phyloP scores from a whole-genome alignment of 2,888 invertebrate species.

The Leptodirus hochenwartii region DNA sequence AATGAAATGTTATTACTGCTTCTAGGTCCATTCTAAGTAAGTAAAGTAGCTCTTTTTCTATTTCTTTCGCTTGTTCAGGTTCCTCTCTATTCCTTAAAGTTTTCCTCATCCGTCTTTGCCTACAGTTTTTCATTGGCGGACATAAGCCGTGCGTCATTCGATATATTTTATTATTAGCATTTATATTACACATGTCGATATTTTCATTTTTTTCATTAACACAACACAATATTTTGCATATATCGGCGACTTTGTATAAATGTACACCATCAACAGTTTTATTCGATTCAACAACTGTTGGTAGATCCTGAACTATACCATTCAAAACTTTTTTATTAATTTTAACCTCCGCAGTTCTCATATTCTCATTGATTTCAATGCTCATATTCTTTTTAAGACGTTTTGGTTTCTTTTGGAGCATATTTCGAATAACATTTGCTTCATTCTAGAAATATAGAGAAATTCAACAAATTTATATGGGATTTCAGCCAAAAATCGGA shows the following conservation, averaged over 20 bases:
- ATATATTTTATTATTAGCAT: slow-evolving; percentile 8
- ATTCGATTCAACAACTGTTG: slow-evolving; percentile 43
- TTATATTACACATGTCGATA: slow-evolving; percentile 7
- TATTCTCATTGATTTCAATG: too few relatives aligned
- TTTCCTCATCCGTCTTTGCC: slow-evolving; percentile 43
- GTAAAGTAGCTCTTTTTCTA: slow-evolving; percentile 46
- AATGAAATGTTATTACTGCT: too few relatives aligned
- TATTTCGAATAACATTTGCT: too few relatives aligned
- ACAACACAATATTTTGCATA: slow-evolving; percentile 41
- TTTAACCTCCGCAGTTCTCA: too few relatives aligned
- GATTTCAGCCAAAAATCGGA: too few relatives aligned
- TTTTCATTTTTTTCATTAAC: slow-evolving; percentile 15
- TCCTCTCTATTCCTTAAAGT: slow-evolving; percentile 40
- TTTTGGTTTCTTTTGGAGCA: too few relatives aligned
- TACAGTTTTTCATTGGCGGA: slow-evolving; percentile 51
- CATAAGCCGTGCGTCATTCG: slow-evolving; percentile 45
- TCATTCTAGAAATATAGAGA: too few relatives aligned
- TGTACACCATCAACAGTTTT: slow-evolving; percentile 50
- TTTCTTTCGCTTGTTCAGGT: slow-evolving; percentile 43
- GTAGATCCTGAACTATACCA: slow-evolving; percentile 41
- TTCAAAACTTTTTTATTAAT: slow-evolving; percentile 35
- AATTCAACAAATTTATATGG: too few relatives aligned
- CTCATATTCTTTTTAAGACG: too few relatives aligned
- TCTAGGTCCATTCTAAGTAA: slow-evolving; percentile 43
- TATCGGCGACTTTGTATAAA: slow-evolving; percentile 52